A percentile compares a stretch with the other conserved stretches of the same genome.
phyloP scores from a whole-genome alignment of 2,113 vertebrate genomes.

The Micronycteris hirsuta region DNA sequence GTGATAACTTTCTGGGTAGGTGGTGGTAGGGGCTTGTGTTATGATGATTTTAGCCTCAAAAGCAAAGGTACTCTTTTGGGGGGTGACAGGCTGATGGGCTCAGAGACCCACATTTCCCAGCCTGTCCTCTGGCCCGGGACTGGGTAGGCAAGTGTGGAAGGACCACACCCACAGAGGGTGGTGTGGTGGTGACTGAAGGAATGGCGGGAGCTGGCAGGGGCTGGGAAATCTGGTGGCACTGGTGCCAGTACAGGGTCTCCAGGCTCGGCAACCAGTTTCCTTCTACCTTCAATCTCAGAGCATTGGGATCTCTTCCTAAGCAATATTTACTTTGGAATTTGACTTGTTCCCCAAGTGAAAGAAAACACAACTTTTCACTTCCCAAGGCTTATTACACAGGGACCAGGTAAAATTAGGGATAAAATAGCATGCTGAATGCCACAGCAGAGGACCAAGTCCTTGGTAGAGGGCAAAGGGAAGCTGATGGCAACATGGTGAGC shows the following conservation, averaged over 20 bases:
- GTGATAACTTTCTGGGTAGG: neutral
- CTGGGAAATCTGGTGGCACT: rapidly evolving
- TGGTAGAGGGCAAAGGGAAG: neutral
- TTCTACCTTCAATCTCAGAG: neutral
- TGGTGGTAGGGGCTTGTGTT: neutral
- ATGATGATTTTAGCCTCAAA: neutral
- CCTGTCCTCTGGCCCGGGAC: neutral
- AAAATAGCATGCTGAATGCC: neutral
- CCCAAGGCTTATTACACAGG: neutral
- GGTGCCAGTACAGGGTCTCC: neutral
- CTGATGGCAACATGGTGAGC: neutral
- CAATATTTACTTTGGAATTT: neutral
- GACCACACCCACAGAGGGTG: neutral
- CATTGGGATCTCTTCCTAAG: neutral
- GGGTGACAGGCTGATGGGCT: neutral
- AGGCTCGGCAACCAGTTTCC: neutral
- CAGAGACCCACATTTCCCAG: neutral
- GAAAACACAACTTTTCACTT: neutral
- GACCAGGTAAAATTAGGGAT: neutral
- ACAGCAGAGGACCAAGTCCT: neutral
- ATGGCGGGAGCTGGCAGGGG: neutral
- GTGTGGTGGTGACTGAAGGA: neutral
- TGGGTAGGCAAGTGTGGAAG: neutral
- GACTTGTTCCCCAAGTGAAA: neutral
- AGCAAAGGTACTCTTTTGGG: neutral